phyloP scores from a whole-genome alignment of 2,888 invertebrate species.

The Atherix ibis region DNA sequence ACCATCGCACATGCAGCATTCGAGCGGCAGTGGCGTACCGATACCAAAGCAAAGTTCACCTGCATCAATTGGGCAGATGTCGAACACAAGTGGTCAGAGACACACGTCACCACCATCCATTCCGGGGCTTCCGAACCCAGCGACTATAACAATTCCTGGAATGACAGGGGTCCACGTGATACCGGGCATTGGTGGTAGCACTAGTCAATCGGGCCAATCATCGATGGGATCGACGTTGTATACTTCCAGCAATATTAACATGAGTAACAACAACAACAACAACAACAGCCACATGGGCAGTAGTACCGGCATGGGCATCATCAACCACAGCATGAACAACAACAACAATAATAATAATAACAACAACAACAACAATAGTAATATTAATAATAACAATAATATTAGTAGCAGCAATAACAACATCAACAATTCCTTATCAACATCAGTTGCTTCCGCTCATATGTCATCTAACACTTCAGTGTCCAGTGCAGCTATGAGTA shows the following conservation, averaged over 20 bases:
- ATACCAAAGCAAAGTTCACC: slow-evolving; percentile 32
- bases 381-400: too few relatives aligned
- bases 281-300: too few relatives aligned
- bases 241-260: slow-evolving; percentile 12
- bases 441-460: slow-evolving; percentile 7
- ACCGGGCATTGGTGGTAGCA: slow-evolving; percentile 12
- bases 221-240: slow-evolving; percentile 12
- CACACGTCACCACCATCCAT: slow-evolving; percentile 12
- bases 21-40: slow-evolving; percentile 17
- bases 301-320: too few relatives aligned
- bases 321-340: slow-evolving; percentile 14
- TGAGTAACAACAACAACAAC: slow-evolving; percentile 7
- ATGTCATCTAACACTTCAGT: slow-evolving; percentile 15
- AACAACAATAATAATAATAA: too few relatives aligned
- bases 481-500: slow-evolving; percentile 20
- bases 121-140: slow-evolving; percentile 15
- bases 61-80: slow-evolving; percentile 29
- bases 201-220: slow-evolving; percentile 11
- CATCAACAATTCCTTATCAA: slow-evolving; percentile 7
- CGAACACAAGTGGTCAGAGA: slow-evolving; percentile 12
- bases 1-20: slow-evolving; percentile 21
- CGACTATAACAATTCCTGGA: slow-evolving; percentile 17
- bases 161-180: slow-evolving; percentile 16
- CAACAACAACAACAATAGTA: too few relatives aligned
- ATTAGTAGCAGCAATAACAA: slow-evolving; percentile 11